Conservation (phyloP, 1,140 invertebrate genomes). For the Globodera rostochiensis region DNA sequence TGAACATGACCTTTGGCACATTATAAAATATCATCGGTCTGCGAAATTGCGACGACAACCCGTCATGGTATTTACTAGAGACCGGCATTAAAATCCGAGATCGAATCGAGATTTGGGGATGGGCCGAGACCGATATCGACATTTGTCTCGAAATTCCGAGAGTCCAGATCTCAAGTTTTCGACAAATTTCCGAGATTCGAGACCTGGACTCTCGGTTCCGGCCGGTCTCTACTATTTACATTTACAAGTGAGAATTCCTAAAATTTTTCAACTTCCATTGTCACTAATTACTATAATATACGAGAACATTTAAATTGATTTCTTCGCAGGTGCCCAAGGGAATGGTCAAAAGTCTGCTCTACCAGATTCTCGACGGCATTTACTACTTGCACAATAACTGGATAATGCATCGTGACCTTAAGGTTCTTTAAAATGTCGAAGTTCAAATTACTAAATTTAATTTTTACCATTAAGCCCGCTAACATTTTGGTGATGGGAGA, state of each 20-base stretch:
- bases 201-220: no score
- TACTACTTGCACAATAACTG: conserved; percentile 99
- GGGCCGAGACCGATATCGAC: no score
- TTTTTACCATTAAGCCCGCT: conserved; percentile 71
- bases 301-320: no score
- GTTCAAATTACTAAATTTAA: neutral
- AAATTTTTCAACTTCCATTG: no score
- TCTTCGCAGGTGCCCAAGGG: conserved; percentile 80
- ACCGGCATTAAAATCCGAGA: no score
- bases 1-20: conserved; percentile 99
- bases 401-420: conserved; percentile 96
- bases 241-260: neutral
- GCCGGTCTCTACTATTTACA: no score
- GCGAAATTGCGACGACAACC: conserved; percentile 97
- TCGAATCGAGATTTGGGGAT: no score
- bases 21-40: conserved; percentile 97
- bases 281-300: no score
- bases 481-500: conserved; percentile 99
- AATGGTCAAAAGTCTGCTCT: conserved; percentile 96
- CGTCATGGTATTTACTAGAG: conserved; percentile 37
- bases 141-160: no score
- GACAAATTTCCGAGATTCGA: no score
- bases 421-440: conserved; percentile 68
- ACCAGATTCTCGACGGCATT: conserved; percentile 98
- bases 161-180: no score